Percentiles rank a stretch among this genome's conserved stretches.
Evolutionary conservation across 2,797 vertebrate genomes (phyloP).

Genomic region (Phalloptychus januarius): DNA sequence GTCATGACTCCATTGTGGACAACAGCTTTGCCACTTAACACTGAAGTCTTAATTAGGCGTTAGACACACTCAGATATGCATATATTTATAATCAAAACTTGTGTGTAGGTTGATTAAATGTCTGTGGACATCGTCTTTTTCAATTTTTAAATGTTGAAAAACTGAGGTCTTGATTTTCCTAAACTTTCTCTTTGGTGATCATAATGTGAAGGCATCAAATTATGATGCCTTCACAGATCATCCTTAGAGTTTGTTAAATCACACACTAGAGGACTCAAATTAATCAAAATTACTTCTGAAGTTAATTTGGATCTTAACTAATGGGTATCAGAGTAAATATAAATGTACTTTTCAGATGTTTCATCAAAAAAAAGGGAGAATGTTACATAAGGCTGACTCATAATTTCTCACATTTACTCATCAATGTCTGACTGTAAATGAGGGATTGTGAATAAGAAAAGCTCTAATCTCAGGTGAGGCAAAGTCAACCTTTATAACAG

Average conservation of each 20-base stretch:
- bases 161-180: not conserved
- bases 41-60: not conserved
- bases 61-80: not conserved
- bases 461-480: conserved; percentile 54
- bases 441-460: conserved; percentile 36
- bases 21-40: conserved; percentile 9
- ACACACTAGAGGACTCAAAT: not conserved
- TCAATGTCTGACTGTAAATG: conserved; percentile 23
- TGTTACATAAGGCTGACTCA: conserved; percentile 59
- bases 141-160: not conserved
- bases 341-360: not conserved
- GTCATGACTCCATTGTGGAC: conserved; percentile 37
- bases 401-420: conserved; percentile 53
- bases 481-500: conserved; percentile 20
- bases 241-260: not conserved
- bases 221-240: not conserved
- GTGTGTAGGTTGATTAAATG: not conserved
- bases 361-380: conserved; percentile 22
- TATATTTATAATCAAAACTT: not conserved
- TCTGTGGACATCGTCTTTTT: not conserved
- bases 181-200: not conserved
- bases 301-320: not conserved
- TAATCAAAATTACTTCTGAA: not conserved
- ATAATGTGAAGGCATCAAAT: too few species aligned
- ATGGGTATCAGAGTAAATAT: not conserved